Evolutionary conservation across 2,888 invertebrate species (phyloP).

Genomic region (Augiades crinisus): DNA sequence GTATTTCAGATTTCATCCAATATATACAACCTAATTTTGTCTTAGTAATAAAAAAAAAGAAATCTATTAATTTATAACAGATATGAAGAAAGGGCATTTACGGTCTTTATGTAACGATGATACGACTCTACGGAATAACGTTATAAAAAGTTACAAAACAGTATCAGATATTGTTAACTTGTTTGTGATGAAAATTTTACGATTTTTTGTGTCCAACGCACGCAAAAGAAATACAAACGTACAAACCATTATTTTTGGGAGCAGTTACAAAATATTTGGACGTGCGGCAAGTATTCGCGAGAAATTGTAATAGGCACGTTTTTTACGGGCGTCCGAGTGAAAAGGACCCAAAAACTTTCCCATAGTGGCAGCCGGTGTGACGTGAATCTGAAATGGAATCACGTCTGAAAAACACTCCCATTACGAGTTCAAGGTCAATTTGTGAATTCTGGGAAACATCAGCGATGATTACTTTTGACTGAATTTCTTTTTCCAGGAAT

Average conservation of each 20-base stretch:
- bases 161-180: too few relatives aligned
- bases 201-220: not conserved
- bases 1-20: too few relatives aligned
- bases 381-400: conserved; percentile 11
- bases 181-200: too few relatives aligned
- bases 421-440: conserved; percentile 7
- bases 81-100: too few relatives aligned
- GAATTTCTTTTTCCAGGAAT: not conserved
- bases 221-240: conserved; percentile 1
- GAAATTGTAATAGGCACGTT: conserved; percentile 14
- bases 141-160: too few relatives aligned
- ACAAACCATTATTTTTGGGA: conserved; percentile 1
- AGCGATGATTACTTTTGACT: not conserved
- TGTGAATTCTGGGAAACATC: conserved; percentile 10
- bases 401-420: conserved; percentile 6
- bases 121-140: too few relatives aligned
- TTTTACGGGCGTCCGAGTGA: conserved; percentile 17
- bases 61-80: too few relatives aligned
- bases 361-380: conserved; percentile 19
- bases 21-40: too few relatives aligned
- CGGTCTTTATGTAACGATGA: too few relatives aligned
- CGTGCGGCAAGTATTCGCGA: conserved; percentile 2
- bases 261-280: conserved; percentile 13
- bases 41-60: too few relatives aligned
- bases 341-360: conserved; percentile 22